Evolutionary conservation across 1,140 invertebrate species (phyloP).

Genomic region (Apis florea): DNA sequence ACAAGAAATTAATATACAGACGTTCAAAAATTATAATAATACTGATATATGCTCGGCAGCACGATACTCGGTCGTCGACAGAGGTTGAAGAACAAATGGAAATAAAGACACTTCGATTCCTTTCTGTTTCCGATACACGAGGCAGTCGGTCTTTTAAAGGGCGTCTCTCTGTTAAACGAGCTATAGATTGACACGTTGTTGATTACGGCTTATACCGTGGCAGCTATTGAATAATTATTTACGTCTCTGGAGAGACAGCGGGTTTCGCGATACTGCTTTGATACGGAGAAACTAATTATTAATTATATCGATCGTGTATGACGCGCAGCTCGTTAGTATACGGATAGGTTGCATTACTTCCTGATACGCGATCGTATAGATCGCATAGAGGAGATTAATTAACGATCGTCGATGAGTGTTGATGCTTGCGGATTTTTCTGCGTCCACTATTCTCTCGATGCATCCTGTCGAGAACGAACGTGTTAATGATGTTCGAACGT

Average conservation of each 20-base stretch:
- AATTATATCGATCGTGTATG: slow-evolving; percentile 48
- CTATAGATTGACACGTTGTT: slow-evolving; percentile 10
- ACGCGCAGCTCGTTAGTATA: slow-evolving; percentile 40
- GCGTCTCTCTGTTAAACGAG: neutral
- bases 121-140: neutral
- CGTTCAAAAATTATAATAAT: no score
- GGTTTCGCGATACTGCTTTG: slow-evolving; percentile 44
- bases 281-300: slow-evolving; percentile 55
- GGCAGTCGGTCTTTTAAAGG: neutral
- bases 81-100: neutral
- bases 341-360: neutral
- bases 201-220: slow-evolving; percentile 21
- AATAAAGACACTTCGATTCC: neutral
- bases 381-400: slow-evolving; percentile 28
- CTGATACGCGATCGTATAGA: slow-evolving; percentile 10
- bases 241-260: slow-evolving; percentile 42
- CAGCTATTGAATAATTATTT: slow-evolving; percentile 59
- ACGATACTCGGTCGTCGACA: no score
- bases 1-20: no score
- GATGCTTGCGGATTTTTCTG: slow-evolving; percentile 1
- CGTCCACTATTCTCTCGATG: neutral
- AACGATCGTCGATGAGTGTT: slow-evolving; percentile 28
- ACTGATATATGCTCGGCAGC: no score
- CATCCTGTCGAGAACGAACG: neutral
- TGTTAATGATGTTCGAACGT: neutral